phyloP scores from a whole-genome alignment of 2,113 vertebrate species.

The Lasiurus borealis region DNA sequence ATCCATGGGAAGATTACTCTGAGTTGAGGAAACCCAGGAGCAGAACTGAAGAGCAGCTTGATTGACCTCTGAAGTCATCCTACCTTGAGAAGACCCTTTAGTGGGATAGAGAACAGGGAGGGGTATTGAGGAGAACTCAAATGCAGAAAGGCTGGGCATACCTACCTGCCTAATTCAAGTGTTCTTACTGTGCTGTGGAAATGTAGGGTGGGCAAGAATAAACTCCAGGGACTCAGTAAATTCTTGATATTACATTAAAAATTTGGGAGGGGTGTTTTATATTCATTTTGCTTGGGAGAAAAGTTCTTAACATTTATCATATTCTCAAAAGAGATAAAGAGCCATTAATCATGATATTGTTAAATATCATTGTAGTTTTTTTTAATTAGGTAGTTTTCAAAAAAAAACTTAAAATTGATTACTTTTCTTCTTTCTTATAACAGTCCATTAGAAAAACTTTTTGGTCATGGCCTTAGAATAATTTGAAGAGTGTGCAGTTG shows the following conservation, averaged over 20 bases:
- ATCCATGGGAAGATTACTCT: neutral
- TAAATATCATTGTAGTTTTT: neutral
- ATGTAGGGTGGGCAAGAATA: too few species aligned
- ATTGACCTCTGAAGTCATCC: neutral
- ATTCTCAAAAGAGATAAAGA: neutral
- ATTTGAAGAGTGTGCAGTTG: neutral
- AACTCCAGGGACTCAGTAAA: neutral
- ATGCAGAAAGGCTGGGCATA: neutral
- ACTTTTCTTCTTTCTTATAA: constrained; percentile 24
- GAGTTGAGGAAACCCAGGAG: too few species aligned
- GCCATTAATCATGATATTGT: neutral
- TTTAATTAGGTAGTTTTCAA: neutral
- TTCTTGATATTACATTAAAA: neutral
- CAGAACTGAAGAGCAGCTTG: neutral
- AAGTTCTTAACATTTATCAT: neutral
- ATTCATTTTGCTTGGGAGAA: neutral
- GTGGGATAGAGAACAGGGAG: neutral
- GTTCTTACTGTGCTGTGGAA: neutral
- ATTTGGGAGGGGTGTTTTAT: neutral
- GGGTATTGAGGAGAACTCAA: neutral
- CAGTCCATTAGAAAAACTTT: neutral
- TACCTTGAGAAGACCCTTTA: neutral
- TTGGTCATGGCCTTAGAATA: neutral
- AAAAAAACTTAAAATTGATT: neutral
- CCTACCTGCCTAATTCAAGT: neutral